Evolutionary conservation across 1,140 invertebrate genomes (phyloP), one percentile per base, ranked within the genome.

Genomic region (Orussus abietinus): DNA sequence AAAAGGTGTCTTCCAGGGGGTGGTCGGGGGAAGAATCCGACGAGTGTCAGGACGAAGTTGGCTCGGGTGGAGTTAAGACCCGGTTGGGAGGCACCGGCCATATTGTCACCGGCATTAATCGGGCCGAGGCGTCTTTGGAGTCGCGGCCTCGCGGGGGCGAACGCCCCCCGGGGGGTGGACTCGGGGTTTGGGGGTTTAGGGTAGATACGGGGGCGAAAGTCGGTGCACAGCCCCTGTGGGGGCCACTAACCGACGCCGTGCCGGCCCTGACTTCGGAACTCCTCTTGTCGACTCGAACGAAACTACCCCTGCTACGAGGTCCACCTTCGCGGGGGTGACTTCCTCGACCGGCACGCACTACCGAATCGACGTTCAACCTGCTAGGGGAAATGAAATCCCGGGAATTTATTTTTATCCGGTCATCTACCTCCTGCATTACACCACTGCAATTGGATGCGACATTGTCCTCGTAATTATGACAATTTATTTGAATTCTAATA

Each of bases 171-270:
- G 20, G 32, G 38, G 25, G 42, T 20, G 20, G 29, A 32, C 29
- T 29, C 25, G 38, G 36, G 44, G 38, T 37, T 45, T 15, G 40
- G 44, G 38, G 46, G 35, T 50, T 40, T 38, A 42, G 38, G 47
- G 47, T 47, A 47, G 45, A 11, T 13, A 13, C 26, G 12, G 17
- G 36, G 55, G 59, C 55, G 56, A 61, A 64, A 66, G 64, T 64
- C 61, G 61, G 57, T 47, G 58, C 61, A 69, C 57, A 66, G 62
- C 66, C 54, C 66, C 66, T 66, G 42, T 60, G 66, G 66, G 66
- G 62, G 61, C 62, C 62, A 69, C 66, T 66, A 66, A 55, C 51
- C 31, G 53, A 46, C 57, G 61, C 53, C 62, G 57, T 64, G 62
- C 58, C 51, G 49, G 51, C 59, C 48, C 45, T 54, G 58, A 61